Conservation (phyloP, 2,888 invertebrate genomes). For the Junonia oenone region DNA sequence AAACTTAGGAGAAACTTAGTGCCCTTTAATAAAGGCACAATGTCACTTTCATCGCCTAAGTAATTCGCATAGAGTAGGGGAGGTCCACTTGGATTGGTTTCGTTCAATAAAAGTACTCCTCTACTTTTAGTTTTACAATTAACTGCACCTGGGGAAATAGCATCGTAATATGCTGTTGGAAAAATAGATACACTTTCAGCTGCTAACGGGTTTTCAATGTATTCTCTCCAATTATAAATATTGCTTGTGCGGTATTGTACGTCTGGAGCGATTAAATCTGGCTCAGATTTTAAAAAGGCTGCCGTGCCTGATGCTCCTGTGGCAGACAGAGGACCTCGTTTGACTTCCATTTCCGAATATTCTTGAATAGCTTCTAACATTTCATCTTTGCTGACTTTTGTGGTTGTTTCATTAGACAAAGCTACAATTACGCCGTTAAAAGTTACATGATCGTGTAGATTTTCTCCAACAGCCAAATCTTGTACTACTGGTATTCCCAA, state of each 20-base stretch:
- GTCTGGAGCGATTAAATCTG: no score
- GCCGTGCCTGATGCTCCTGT: slow-evolving; percentile 76
- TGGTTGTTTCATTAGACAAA: no score
- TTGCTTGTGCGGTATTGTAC: slow-evolving; percentile 80
- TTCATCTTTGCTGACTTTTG: slow-evolving; percentile 53
- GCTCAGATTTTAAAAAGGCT: slow-evolving; percentile 76
- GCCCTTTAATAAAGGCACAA: slow-evolving; percentile 78
- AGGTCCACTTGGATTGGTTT: slow-evolving; percentile 82
- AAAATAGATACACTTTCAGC: slow-evolving; percentile 51
- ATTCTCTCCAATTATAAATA: slow-evolving; percentile 63
- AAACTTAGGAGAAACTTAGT: slow-evolving; percentile 77
- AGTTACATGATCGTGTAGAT: no score
- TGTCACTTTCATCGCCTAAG: slow-evolving; percentile 76
- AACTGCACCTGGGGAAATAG: slow-evolving; percentile 76
- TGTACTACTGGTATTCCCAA: no score
- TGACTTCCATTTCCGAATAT: slow-evolving; percentile 48
- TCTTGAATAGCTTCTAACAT: slow-evolving; percentile 54
- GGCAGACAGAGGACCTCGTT: slow-evolving; percentile 69
- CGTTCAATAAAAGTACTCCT: slow-evolving; percentile 80
- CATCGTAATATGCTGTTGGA: slow-evolving; percentile 81
- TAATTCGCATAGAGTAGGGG: slow-evolving; percentile 85
- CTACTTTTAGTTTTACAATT: slow-evolving; percentile 81
- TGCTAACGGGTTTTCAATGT: slow-evolving; percentile 67
- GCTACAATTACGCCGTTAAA: no score
- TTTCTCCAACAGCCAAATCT: no score